A percentile compares a stretch with the other conserved stretches of the same genome.
Conservation (phyloP, 2,888 invertebrate species). For the Drosophila paramelanica region DNA sequence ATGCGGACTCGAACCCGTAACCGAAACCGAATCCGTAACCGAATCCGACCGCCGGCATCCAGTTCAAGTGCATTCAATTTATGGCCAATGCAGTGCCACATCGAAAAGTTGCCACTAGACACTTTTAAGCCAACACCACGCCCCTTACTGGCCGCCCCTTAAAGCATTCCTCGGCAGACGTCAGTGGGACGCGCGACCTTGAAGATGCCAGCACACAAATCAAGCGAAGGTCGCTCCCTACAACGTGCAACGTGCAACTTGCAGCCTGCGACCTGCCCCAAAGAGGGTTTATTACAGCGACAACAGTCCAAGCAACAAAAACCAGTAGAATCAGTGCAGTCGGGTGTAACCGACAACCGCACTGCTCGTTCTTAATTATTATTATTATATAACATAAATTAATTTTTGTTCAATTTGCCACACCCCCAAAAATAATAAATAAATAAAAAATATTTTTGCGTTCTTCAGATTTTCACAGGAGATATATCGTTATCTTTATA, state of each 20-base stretch:
- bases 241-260: constrained; percentile 7
- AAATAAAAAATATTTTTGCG: too few relatives aligned
- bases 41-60: constrained; percentile 1
- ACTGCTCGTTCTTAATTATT: too few relatives aligned
- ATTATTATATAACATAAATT: too few relatives aligned
- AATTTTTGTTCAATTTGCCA: too few relatives aligned
- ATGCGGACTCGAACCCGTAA: constrained; percentile 7
- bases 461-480: too few relatives aligned
- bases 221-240: constrained; percentile 15
- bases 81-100: constrained; percentile 27
- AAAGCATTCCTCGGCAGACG: neutral
- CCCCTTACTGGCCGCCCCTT: too few relatives aligned
- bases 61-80: constrained; percentile 52
- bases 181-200: constrained; percentile 25
- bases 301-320: too few relatives aligned
- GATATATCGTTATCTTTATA: too few relatives aligned
- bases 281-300: too few relatives aligned
- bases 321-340: too few relatives aligned
- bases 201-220: constrained; percentile 34
- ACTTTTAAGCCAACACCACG: neutral
- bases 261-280: neutral
- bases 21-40: neutral
- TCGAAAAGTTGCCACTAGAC: constrained; percentile 3
- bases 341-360: too few relatives aligned
- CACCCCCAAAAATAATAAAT: too few relatives aligned